Percentiles rank a stretch among this genome's conserved stretches.
Evolutionary conservation across 2,888 invertebrate genomes (phyloP).

Genomic region (Cheilosia variabilis): DNA sequence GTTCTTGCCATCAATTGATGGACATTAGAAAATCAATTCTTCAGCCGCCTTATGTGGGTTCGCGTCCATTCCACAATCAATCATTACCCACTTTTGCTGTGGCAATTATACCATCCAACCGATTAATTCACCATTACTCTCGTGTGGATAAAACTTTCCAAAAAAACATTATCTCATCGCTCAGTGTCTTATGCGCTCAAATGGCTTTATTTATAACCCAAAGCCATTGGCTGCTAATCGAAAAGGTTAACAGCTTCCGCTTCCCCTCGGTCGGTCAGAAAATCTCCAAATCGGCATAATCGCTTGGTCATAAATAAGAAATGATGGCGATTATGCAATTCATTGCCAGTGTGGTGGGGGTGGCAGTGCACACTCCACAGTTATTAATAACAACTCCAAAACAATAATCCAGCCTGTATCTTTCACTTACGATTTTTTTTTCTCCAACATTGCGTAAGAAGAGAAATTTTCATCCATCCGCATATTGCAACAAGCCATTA

Average conservation of each 20-base stretch:
- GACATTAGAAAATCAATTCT: conserved; percentile 18
- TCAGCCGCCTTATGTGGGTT: neutral
- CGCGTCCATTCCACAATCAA: conserved; percentile 19
- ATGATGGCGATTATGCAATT: conserved; percentile 27
- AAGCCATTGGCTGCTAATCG: conserved; percentile 37
- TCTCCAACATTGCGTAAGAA: conserved; percentile 63
- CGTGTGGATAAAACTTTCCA: conserved; percentile 35
- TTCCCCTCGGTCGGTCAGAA: conserved; percentile 8
- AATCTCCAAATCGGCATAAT: conserved; percentile 10
- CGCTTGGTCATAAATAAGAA: conserved; percentile 4
- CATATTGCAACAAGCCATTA: conserved; percentile 70
- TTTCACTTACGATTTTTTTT: conserved; percentile 46
- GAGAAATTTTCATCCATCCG: conserved; percentile 74
- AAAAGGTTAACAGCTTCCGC: conserved; percentile 48
- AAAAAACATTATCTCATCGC: conserved; percentile 31
- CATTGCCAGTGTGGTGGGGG: conserved; percentile 13
- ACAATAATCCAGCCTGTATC: conserved; percentile 58
- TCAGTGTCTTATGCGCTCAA: conserved; percentile 21
- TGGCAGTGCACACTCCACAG: neutral
- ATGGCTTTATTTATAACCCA: conserved; percentile 22
- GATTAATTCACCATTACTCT: conserved; percentile 28
- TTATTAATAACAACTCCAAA: conserved; percentile 57
- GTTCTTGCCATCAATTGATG: neutral
- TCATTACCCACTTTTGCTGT: neutral
- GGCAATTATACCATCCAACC: conserved; percentile 17